These are phyloP conservation scores for Hyppa rectilinea DNA, from an alignment of 2,888 invertebrate genomes.

Conservation along the genomic window DNA sequence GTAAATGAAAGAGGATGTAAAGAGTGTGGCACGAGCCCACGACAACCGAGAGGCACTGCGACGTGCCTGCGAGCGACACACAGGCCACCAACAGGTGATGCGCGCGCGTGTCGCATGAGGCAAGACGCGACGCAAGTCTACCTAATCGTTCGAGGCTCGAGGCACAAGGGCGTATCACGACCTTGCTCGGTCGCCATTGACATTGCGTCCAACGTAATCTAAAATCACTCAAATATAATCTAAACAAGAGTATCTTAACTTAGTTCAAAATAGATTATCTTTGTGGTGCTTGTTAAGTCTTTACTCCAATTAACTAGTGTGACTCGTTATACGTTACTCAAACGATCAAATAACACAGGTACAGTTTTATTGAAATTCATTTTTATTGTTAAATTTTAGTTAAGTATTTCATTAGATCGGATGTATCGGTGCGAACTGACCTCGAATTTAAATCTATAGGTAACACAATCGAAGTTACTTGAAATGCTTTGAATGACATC, in stretches of 20 bases:
- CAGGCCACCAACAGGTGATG: no score
- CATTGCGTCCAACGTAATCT: not conserved
- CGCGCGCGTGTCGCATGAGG: no score
- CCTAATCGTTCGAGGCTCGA: no score
- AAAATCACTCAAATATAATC: not conserved
- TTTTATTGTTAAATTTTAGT: not conserved
- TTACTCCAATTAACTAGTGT: not conserved
- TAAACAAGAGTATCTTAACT: not conserved
- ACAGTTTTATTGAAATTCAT: not conserved
- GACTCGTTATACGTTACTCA: not conserved
- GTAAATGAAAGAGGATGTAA: no score
- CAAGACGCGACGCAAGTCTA: no score
- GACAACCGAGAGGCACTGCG: no score
- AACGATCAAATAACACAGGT: not conserved
- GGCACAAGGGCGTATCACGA: not conserved
- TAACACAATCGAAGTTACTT: constrained; percentile 17
- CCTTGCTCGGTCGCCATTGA: not conserved
- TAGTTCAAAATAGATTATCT: not conserved
- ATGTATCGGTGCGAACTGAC: constrained; percentile 9
- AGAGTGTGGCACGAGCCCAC: no score
- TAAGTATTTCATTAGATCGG: constrained; percentile 3
- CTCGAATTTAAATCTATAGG: not conserved
- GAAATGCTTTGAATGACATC: constrained; percentile 30
- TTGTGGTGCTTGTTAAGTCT: not conserved
- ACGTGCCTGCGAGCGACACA: no score